These are phyloP conservation scores for Clarias magur DNA, from an alignment of 2,113 vertebrate genomes.

Conservation along the genomic window DNA sequence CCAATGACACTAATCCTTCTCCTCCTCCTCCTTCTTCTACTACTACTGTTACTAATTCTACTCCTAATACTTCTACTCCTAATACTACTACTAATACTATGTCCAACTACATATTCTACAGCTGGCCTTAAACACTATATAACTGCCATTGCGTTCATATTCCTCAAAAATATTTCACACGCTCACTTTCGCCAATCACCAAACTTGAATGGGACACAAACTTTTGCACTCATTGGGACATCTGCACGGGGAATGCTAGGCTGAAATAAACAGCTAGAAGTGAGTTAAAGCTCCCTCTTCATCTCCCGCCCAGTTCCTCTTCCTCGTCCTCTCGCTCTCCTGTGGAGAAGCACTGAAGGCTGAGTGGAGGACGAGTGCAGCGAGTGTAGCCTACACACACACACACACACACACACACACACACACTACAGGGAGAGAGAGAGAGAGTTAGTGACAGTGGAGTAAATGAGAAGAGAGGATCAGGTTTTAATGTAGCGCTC, in stretches of 20 bases:
- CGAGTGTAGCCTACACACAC: slow-evolving; percentile 6
- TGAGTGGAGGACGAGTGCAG: slow-evolving; percentile 15
- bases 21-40: no score
- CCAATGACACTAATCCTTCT: no score
- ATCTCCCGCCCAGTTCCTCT: background rate
- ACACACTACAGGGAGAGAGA: background rate
- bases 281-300: slow-evolving; percentile 2
- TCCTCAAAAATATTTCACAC: background rate
- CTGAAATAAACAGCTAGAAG: background rate
- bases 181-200: background rate
- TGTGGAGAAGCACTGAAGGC: slow-evolving; percentile 1
- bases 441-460: background rate
- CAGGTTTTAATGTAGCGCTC: background rate
- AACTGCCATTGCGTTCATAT: background rate
- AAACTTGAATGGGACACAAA: background rate
- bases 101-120: background rate
- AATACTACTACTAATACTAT: background rate
- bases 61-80: background rate
- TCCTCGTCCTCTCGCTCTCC: slow-evolving; percentile 8
- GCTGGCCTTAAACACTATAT: background rate
- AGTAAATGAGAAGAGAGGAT: slow-evolving; percentile 7
- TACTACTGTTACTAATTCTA: background rate
- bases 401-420: slow-evolving; percentile 25
- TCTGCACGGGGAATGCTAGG: background rate
- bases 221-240: background rate